phyloP scores from a whole-genome alignment of 2,113 vertebrate species.

The Syngnathus scovelli region DNA sequence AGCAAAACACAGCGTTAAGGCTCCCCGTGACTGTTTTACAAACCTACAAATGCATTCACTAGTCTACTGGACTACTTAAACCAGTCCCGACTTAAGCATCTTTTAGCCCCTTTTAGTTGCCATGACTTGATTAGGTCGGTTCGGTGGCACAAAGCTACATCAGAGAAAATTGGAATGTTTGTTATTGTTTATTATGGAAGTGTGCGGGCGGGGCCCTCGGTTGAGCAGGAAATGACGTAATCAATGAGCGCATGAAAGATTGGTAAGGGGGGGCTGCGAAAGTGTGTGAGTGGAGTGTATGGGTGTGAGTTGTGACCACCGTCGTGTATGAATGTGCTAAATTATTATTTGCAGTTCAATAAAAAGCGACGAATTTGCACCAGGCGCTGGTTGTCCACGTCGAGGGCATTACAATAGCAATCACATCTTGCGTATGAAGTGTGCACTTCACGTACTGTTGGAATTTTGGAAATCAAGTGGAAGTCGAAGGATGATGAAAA shows the following conservation, averaged over 20 bases:
- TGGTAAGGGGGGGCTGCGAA: too few species aligned
- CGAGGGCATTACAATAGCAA: slow-evolving; percentile 8
- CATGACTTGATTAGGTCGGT: not conserved
- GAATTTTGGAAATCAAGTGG: slow-evolving; percentile 4
- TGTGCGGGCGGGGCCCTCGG: too few species aligned
- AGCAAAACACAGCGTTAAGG: slow-evolving; percentile 6
- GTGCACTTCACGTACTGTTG: slow-evolving; percentile 22
- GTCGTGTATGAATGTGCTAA: too few species aligned
- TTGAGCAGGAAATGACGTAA: too few species aligned
- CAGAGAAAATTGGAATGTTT: too few species aligned
- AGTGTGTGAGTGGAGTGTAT: too few species aligned
- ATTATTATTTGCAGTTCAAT: too few species aligned
- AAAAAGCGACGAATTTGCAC: too few species aligned
- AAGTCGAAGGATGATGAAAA: not conserved
- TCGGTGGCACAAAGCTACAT: slow-evolving; percentile 26
- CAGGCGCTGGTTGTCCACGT: too few species aligned
- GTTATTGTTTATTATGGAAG: too few species aligned
- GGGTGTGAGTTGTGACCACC: too few species aligned
- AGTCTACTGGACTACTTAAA: not conserved
- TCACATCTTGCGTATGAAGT: slow-evolving; percentile 3
- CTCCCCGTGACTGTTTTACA: slow-evolving; percentile 2
- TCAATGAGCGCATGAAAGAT: too few species aligned
- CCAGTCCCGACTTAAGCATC: slow-evolving; percentile 7
- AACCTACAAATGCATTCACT: slow-evolving; percentile 5
- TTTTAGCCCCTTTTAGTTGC: slow-evolving; percentile 8